Base-by-base conservation (phyloP, 1,140 invertebrate species). In the Drosophila willistoni region DNA sequence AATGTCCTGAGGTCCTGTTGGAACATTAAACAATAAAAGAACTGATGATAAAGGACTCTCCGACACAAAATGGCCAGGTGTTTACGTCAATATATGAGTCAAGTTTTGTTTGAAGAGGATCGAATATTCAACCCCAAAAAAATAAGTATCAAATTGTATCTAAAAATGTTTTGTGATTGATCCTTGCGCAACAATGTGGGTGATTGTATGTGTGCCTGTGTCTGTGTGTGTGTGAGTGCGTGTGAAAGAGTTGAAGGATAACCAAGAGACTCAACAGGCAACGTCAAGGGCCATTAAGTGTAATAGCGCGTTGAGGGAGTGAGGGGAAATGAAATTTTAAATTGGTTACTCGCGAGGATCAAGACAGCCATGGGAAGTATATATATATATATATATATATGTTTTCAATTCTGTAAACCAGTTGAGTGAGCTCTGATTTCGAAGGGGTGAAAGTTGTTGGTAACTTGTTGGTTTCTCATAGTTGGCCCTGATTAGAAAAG, bases 71-170 rank as follows among this genome's bases (percentile, higher is more conserved):
- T 61, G 62, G 62, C 83, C 83, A 86, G 83, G 83, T 86, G 83
- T 83, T 87, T 83, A 55, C 79, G 84, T 86, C 83, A 87, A 86
- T 78, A 78, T 29, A 7, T 22, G 17, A 36, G 64, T 70, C 42
- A 47, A 36, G 17, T 73, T 67, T 61, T 83, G 68, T 87, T 86
- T 86, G 83, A 87, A 71, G 83, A 83, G 83, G 83, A 83, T 73
- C 64, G 70, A 29, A 66, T 36, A 63, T 36, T 33, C 71, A 76
- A 77, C 59, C 75, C 75, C 29, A 70, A 65, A 83, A 59, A 82
- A 73, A 77, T 7, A 36, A 39, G 10, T 59, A 77, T 87, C 57
- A 71, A 82, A 86, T 64, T 76, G 83, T 87, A 73, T 71, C 82
- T 72, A 75, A 77, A 73, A 79, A 68, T 55, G 71, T 66, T 55